These are phyloP conservation scores for Pagrus major DNA, from an alignment of 2,113 vertebrate species.

Conservation along the genomic window DNA sequence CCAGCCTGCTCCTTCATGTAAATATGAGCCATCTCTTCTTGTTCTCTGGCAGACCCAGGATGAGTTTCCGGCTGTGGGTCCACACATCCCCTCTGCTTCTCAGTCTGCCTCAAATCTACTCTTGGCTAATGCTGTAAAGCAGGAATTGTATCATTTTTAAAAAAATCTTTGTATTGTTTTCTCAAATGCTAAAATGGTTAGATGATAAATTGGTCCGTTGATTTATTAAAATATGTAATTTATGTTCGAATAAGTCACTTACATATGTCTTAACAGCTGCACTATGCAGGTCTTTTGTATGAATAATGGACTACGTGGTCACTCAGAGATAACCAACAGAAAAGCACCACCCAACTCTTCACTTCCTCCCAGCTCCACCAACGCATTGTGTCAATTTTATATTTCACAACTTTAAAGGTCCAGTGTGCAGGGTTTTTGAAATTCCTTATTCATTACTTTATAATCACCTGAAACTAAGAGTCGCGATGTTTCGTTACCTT, in stretches of 20 bases:
- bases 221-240: neutral
- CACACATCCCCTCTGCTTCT: slow-evolving; percentile 45
- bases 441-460: no score
- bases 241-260: neutral
- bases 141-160: neutral
- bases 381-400: neutral
- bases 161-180: neutral
- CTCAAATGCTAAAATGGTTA: neutral
- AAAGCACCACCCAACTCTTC: neutral
- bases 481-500: no score
- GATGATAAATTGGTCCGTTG: no score
- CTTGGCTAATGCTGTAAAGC: neutral
- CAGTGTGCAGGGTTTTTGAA: no score
- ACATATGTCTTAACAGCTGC: neutral
- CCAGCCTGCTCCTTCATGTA: slow-evolving; percentile 41
- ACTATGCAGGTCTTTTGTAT: neutral
- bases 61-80: slow-evolving; percentile 43
- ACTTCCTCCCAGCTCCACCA: neutral
- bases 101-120: slow-evolving; percentile 39
- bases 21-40: slow-evolving; percentile 42
- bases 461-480: no score
- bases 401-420: neutral
- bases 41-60: slow-evolving; percentile 39
- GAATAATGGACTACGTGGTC: neutral
- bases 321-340: neutral